Evolutionary conservation across 2,113 vertebrate genomes (phyloP).

Genomic region (Ammodramus savannarum): DNA sequence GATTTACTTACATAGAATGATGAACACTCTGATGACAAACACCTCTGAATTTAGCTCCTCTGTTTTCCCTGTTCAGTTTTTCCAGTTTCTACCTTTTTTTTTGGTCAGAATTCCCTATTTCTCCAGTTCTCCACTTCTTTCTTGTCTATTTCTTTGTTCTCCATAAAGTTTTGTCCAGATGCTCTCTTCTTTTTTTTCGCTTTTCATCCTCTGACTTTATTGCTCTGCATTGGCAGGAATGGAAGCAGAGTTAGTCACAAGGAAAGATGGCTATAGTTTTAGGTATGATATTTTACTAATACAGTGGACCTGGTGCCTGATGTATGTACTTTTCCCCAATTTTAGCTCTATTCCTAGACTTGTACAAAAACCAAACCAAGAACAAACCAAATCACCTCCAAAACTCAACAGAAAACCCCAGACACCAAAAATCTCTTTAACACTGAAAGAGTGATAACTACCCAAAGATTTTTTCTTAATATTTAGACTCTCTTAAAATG

Average conservation of each 20-base stretch:
- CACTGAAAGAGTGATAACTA: neutral
- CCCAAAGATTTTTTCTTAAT: neutral
- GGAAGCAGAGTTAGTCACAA: neutral
- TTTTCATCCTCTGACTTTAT: neutral
- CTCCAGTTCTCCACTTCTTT: neutral
- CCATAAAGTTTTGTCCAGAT: neutral
- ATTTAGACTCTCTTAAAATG: neutral
- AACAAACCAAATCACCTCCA: neutral
- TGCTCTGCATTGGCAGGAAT: neutral
- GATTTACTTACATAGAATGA: neutral
- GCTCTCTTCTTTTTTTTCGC: neutral
- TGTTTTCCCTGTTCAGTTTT: neutral
- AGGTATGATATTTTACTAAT: neutral
- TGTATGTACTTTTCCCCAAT: neutral
- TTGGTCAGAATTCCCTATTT: neutral
- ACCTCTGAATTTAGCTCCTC: neutral
- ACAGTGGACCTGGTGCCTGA: neutral
- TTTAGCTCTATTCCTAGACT: neutral
- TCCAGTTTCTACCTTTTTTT: neutral
- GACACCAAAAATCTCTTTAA: neutral
- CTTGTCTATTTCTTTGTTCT: neutral
- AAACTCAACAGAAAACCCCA: neutral
- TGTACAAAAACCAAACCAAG: neutral
- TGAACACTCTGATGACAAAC: neutral
- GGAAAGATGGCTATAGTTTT: neutral